Evolutionary conservation across 2,797 vertebrate genomes (phyloP).

Genomic region (Poeciliopsis gracilis): DNA sequence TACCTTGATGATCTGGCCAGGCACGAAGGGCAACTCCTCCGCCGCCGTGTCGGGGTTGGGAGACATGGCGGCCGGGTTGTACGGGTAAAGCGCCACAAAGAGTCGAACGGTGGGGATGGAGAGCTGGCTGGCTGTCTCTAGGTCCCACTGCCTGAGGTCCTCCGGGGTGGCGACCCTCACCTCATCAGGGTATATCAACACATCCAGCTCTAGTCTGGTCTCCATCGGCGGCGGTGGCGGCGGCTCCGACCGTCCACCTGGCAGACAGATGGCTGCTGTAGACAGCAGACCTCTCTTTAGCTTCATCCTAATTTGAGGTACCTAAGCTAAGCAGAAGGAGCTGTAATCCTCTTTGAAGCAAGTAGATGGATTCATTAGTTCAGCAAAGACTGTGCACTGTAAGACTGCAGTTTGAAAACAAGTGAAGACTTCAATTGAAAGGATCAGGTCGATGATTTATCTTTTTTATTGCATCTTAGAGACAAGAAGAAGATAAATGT

Average conservation of each 20-base stretch:
- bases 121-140: slow-evolving; percentile 63
- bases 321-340: slow-evolving; percentile 73
- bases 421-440: background rate
- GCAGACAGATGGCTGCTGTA: slow-evolving; percentile 68
- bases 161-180: slow-evolving; percentile 71
- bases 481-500: background rate
- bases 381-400: slow-evolving; percentile 35
- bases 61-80: slow-evolving; percentile 93
- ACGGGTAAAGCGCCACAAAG: slow-evolving; percentile 95
- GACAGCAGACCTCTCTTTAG: slow-evolving; percentile 49
- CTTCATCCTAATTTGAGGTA: slow-evolving; percentile 64
- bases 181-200: slow-evolving; percentile 77
- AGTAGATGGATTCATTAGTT: slow-evolving; percentile 55
- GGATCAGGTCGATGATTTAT: background rate
- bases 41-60: slow-evolving; percentile 91
- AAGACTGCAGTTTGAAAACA: slow-evolving; percentile 5
- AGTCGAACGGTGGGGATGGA: slow-evolving; percentile 77
- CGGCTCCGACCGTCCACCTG: slow-evolving; percentile 30
- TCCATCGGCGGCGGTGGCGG: slow-evolving; percentile 59
- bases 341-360: slow-evolving; percentile 78
- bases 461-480: background rate
- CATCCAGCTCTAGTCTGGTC: slow-evolving; percentile 70
- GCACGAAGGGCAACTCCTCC: slow-evolving; percentile 93
- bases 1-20: slow-evolving; percentile 94
- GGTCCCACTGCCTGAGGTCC: slow-evolving; percentile 69